Percentiles rank a stretch among this genome's conserved stretches.
phyloP scores from a whole-genome alignment of 2,113 vertebrate genomes.

The Lycocorax pyrrhopterus region DNA sequence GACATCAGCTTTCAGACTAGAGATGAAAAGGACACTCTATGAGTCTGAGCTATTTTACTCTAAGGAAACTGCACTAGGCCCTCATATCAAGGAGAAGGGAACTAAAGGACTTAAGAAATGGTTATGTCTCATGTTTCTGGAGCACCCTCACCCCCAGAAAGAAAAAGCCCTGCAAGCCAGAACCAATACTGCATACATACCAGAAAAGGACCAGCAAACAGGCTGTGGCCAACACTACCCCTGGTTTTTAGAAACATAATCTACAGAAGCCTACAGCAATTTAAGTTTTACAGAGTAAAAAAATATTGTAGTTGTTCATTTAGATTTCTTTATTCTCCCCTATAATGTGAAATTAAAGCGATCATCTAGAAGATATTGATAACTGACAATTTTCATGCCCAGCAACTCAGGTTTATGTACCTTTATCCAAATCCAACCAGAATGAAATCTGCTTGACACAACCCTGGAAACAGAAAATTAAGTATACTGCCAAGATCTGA shows the following conservation, averaged over 20 bases:
- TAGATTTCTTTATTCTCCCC: not conserved
- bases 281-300: not conserved
- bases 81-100: not conserved
- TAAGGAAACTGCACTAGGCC: not conserved
- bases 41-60: not conserved
- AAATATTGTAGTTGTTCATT: not conserved
- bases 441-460: not conserved
- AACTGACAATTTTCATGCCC: not conserved
- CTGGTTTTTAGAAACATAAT: not conserved
- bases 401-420: not conserved
- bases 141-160: rapidly evolving
- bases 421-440: not conserved
- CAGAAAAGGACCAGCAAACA: not conserved
- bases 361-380: not conserved
- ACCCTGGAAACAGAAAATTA: not conserved
- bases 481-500: not conserved
- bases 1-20: not conserved
- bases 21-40: not conserved
- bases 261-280: not conserved
- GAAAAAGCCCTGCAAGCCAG: not conserved
- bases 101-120: not conserved
- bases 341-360: not conserved
- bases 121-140: not conserved
- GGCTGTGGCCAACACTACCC: not conserved
- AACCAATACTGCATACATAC: not conserved